These are phyloP conservation scores for Pseudoips prasinana DNA, from an alignment of 2,888 invertebrate species.

Conservation along the genomic window DNA sequence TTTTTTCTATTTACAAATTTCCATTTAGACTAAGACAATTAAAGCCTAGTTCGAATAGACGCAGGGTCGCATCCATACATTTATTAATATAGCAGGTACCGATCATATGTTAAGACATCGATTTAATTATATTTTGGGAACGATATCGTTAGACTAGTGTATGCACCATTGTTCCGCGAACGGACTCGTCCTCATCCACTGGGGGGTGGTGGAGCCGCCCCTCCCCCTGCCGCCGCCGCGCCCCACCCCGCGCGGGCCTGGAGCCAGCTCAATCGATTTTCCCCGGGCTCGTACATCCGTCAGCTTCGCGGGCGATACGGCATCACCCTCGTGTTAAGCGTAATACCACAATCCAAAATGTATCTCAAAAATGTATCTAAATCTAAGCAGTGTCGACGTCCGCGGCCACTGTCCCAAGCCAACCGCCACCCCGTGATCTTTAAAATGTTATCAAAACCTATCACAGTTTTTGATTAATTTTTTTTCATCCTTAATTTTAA, in stretches of 20 bases:
- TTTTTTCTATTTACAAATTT: slow-evolving; percentile 77
- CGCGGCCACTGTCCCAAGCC: slow-evolving; percentile 32
- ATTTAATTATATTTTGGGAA: slow-evolving; percentile 48
- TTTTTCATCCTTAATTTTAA: slow-evolving; percentile 78
- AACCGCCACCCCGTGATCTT: slow-evolving; percentile 48
- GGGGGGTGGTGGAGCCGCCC: slow-evolving; percentile 27
- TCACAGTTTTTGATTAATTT: slow-evolving; percentile 82
- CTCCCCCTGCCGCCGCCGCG: slow-evolving; percentile 17
- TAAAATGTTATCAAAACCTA: slow-evolving; percentile 82
- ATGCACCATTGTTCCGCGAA: slow-evolving; percentile 74
- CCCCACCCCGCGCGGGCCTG: slow-evolving; percentile 26
- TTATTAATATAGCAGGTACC: slow-evolving; percentile 75
- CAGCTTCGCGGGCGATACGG: slow-evolving; percentile 27
- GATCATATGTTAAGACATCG: slow-evolving; percentile 71
- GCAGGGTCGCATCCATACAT: slow-evolving; percentile 80
- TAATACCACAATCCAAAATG: slow-evolving; percentile 49
- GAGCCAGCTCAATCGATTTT: slow-evolving; percentile 36
- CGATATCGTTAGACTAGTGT: slow-evolving; percentile 66
- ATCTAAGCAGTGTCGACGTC: slow-evolving; percentile 50
- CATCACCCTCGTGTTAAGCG: slow-evolving; percentile 29
- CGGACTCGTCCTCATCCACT: slow-evolving; percentile 43
- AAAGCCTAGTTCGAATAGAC: slow-evolving; percentile 80
- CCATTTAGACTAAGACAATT: slow-evolving; percentile 79
- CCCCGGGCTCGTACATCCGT: slow-evolving; percentile 26
- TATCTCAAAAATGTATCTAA: slow-evolving; percentile 62